These are phyloP conservation scores for Pediacus dermestoides DNA, from an alignment of 2,888 invertebrate species.

Conservation along the genomic window DNA sequence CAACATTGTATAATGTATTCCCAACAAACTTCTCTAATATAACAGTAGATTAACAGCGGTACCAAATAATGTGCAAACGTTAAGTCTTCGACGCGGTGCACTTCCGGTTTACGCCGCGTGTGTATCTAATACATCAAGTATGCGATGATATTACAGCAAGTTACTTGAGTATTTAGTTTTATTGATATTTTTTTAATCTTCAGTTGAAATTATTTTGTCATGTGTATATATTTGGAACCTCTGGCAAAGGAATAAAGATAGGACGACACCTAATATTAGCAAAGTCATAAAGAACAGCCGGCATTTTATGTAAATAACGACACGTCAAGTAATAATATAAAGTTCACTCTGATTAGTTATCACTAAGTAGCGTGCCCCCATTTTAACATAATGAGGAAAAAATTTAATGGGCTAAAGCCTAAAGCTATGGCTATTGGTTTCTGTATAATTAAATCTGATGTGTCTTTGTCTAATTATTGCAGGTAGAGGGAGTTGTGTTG, in stretches of 20 bases:
- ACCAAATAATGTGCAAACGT: constrained; percentile 25
- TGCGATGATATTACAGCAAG: background rate
- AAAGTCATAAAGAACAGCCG: constrained; percentile 41
- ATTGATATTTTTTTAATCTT: background rate
- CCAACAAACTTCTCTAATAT: constrained; percentile 46
- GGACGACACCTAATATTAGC: constrained; percentile 40
- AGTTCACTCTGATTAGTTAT: constrained; percentile 8
- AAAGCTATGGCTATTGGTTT: too few species aligned
- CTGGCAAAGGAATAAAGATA: background rate
- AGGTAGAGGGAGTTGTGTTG: too few species aligned
- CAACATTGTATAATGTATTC: constrained; percentile 42
- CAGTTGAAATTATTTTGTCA: too few species aligned
- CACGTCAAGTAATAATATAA: constrained; percentile 8
- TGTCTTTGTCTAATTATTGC: too few species aligned
- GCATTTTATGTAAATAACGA: constrained; percentile 36
- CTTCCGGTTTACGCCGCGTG: background rate
- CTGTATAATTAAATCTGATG: too few species aligned
- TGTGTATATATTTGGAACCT: background rate
- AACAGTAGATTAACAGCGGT: constrained; percentile 43
- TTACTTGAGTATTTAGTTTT: background rate
- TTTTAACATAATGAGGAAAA: too few species aligned
- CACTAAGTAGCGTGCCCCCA: too few species aligned
- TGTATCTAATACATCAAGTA: background rate
- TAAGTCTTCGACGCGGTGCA: constrained; percentile 1
- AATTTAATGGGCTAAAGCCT: too few species aligned